phyloP scores from a whole-genome alignment of 2,797 vertebrate genomes.

The Hylomyscus alleni region DNA sequence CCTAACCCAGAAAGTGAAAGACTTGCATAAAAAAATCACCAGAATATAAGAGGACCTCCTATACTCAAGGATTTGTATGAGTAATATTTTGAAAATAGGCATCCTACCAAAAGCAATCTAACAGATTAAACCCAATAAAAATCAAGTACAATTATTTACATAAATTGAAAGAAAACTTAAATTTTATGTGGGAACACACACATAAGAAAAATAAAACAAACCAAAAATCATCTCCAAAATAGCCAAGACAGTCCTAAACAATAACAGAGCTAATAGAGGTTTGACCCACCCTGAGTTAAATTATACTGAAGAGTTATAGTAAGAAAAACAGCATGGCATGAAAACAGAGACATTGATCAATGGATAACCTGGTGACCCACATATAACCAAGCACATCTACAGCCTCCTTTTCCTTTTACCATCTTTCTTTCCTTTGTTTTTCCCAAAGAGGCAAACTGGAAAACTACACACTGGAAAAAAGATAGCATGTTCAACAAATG shows the following conservation, averaged over 20 bases:
- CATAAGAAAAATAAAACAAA: neutral
- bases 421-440: neutral
- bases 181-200: neutral
- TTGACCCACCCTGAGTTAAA: neutral
- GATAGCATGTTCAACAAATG: neutral
- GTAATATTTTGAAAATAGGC: neutral
- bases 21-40: neutral
- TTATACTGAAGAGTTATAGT: neutral
- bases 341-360: neutral
- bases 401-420: neutral
- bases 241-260: neutral
- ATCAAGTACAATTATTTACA: neutral
- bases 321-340: neutral
- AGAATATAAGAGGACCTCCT: neutral
- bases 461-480: neutral
- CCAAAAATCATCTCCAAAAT: neutral
- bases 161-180: neutral
- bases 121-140: neutral
- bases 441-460: neutral
- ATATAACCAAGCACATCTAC: neutral
- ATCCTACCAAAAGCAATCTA: neutral
- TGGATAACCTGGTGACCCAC: neutral
- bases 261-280: neutral
- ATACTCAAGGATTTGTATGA: neutral
- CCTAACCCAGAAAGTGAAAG: neutral